These are phyloP conservation scores for Erynnis tages DNA, from an alignment of 2,888 invertebrate genomes.

Conservation along the genomic window DNA sequence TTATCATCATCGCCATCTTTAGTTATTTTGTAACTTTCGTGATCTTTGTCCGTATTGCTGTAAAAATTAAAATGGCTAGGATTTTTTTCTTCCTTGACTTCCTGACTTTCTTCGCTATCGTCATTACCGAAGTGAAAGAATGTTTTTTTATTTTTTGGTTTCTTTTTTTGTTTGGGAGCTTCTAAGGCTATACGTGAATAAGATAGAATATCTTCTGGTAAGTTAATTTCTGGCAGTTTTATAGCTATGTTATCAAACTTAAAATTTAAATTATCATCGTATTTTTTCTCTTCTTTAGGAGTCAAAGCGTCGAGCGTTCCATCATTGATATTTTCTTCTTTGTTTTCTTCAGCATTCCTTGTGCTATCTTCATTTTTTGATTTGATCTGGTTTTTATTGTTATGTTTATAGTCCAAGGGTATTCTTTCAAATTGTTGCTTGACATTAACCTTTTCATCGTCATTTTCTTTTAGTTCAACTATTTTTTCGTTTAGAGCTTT, in stretches of 20 bases:
- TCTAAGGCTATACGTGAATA: conserved; percentile 54
- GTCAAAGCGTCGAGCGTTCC: conserved; percentile 50
- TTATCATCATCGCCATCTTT: conserved; percentile 36
- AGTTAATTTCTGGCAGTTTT: conserved; percentile 70
- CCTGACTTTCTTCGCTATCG: conserved; percentile 36
- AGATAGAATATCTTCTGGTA: conserved; percentile 70
- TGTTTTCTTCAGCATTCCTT: conserved; percentile 28
- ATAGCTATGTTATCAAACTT: conserved; percentile 68
- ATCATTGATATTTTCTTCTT: conserved; percentile 38
- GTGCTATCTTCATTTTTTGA: conserved; percentile 36
- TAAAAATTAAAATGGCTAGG: conserved; percentile 27
- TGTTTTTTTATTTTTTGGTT: conserved; percentile 38
- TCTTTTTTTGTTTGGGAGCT: conserved; percentile 41
- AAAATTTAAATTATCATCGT: conserved; percentile 64
- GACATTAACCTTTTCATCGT: conserved; percentile 49
- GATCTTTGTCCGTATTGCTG: conserved; percentile 36
- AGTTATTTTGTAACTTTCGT: conserved; percentile 46
- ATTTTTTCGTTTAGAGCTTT: conserved; percentile 17
- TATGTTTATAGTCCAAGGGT: conserved; percentile 68
- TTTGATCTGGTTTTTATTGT: conserved; percentile 35
- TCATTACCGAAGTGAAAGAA: conserved; percentile 48
- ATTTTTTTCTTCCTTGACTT: conserved; percentile 38
- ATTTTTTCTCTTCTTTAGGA: conserved; percentile 48
- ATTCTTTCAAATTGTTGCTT: conserved; percentile 75
- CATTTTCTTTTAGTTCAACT: conserved; percentile 23